A percentile compares a stretch with the other conserved stretches of the same genome.
These are phyloP conservation scores for Periplaneta americana DNA, from an alignment of 1,140 invertebrate species.

Conservation along the genomic window DNA sequence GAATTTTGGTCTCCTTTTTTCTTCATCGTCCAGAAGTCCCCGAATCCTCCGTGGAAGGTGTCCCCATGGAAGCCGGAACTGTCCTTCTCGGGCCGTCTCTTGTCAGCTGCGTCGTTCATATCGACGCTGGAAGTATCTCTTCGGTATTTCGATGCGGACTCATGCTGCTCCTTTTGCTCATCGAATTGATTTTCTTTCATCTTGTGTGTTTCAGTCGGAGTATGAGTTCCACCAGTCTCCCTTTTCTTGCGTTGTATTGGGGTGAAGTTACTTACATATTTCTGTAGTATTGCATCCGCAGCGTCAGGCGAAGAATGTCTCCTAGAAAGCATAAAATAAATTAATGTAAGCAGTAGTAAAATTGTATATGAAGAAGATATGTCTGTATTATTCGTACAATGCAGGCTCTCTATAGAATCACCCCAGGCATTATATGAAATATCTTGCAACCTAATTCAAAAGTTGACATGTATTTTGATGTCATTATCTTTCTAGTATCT, in stretches of 20 bases:
- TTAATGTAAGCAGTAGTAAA: background rate
- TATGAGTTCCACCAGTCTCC: background rate
- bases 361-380: no score
- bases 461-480: no score
- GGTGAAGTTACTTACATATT: background rate
- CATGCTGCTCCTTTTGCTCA: background rate
- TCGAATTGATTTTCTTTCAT: no score
- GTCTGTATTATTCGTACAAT: no score
- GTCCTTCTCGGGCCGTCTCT: background rate
- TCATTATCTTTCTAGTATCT: no score
- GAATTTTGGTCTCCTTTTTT: constrained; percentile 22
- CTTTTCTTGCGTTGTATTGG: background rate
- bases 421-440: no score
- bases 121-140: constrained; percentile 37
- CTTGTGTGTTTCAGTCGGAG: background rate
- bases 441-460: no score
- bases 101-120: constrained; percentile 33
- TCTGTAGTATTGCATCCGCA: background rate
- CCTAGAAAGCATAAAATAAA: background rate
- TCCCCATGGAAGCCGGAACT: constrained; percentile 31
- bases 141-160: constrained; percentile 15
- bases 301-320: background rate
- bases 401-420: no score
- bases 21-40: constrained; percentile 38
- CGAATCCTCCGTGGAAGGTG: constrained; percentile 35